Percentiles rank a stretch among this genome's conserved stretches.
Conservation (phyloP, 2,113 vertebrate species). For the Solea solea region DNA sequence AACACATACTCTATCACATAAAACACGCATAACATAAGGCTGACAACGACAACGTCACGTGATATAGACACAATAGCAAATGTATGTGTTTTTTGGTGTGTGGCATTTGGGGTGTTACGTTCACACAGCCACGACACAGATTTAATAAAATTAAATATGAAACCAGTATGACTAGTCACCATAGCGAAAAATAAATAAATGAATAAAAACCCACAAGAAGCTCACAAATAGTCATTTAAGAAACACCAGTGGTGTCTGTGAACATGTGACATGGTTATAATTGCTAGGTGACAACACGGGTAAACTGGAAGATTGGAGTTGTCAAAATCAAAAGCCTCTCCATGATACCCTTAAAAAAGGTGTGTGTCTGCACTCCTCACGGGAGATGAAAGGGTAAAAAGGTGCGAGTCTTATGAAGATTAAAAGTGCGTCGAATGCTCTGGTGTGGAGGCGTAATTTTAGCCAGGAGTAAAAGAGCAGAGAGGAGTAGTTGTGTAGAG, state of each 20-base stretch:
- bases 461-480: slow-evolving; percentile 24
- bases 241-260: background rate
- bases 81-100: no score
- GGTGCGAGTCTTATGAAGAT: slow-evolving; percentile 27
- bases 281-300: background rate
- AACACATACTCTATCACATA: no score
- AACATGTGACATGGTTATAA: background rate
- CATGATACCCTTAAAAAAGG: background rate
- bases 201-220: background rate
- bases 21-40: no score
- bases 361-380: background rate
- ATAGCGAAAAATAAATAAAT: background rate
- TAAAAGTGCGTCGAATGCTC: slow-evolving; percentile 32
- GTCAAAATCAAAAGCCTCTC: slow-evolving; percentile 5
- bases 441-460: slow-evolving; percentile 32
- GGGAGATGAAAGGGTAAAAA: slow-evolving; percentile 5
- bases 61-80: no score
- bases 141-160: no score
- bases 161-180: no score
- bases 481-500: slow-evolving; percentile 46
- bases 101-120: no score
- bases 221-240: no score
- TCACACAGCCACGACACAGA: no score
- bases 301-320: slow-evolving; percentile 1
- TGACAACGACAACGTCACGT: no score